Base-by-base conservation (phyloP, 2,888 invertebrate species). In the Melieria crassipennis region DNA sequence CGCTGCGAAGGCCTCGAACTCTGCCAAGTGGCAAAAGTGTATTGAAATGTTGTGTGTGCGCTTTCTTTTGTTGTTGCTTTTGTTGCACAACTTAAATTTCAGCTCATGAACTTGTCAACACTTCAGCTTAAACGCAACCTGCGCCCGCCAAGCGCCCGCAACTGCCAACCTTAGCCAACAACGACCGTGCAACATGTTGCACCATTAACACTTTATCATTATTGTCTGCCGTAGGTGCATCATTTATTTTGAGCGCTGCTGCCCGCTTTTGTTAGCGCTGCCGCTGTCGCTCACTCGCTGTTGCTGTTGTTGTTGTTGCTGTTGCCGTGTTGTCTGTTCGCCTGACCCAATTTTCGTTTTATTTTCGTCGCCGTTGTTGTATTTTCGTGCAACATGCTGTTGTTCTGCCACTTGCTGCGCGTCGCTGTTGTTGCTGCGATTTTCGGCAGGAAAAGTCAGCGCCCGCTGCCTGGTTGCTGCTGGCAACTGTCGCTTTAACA, bases 131-230 rank as follows among this genome's bases (percentile, higher is more conserved):
- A 52, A 13, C 65, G 30, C 47, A 50, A 30, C 16, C 46, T 16
- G 47, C 43, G 9, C 60, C 42, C 13, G 42, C 10, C 43, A 4
- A n/a, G 43, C 58, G 50, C 65, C 16, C 45, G 16, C 11, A 3
- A 43, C 13, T 50, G n/a, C 42, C 48, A 57, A 42, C 16, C 55
- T 60, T 50, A 50, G 58, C 58, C 48, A 58, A 13, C 48, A 60
- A n/a, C 52, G 58, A 50, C 58, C 60, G 13, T 60, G 60, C 45
- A n/a, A 42, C 55, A 57, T 47, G 65, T 16, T 67, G 52, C 48
- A 56, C 6, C 69, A 69, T 69, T 69, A 69, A 66, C 65, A 66
- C 62, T 71, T 16, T 65, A 43, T 63, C 66, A 62, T 71, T 71
- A 62, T 30, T 57, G 30, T 52, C 57, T 62, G 63, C 63, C 46